Conservation (phyloP, 2,113 vertebrate species). For the Brienomyrus longianalis region DNA sequence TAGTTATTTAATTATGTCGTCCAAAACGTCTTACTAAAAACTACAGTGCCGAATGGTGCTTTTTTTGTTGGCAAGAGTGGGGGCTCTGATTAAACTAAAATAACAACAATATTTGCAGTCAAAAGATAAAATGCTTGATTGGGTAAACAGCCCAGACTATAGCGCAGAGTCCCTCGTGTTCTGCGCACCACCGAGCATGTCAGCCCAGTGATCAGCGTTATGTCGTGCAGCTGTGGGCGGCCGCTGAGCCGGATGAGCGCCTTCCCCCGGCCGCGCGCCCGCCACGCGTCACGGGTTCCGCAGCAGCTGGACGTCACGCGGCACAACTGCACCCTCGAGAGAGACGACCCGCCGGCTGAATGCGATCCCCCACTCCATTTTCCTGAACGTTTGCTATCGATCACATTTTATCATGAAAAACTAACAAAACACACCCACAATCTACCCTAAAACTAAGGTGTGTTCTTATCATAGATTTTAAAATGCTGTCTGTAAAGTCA, state of each 20-base stretch:
- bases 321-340: slow-evolving; percentile 29
- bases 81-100: neutral
- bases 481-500: neutral
- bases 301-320: slow-evolving; percentile 57
- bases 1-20: neutral
- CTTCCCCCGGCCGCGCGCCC: slow-evolving; percentile 58
- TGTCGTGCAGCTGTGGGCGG: slow-evolving; percentile 57
- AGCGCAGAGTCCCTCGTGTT: neutral
- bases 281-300: slow-evolving; percentile 64
- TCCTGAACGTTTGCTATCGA: neutral
- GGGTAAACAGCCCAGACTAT: neutral
- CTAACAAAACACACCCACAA: slow-evolving; percentile 6
- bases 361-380: neutral
- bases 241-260: slow-evolving; percentile 57
- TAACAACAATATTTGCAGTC: neutral
- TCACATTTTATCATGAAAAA: neutral
- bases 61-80: neutral
- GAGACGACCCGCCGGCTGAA: neutral
- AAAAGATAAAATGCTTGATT: neutral
- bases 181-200: neutral
- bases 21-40: neutral
- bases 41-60: neutral
- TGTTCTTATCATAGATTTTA: neutral
- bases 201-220: neutral
- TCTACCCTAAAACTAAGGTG: neutral